Evolutionary conservation across 2,888 invertebrate species (phyloP), one percentile per base, ranked within the genome.

Genomic region (Hemistola chrysoprasaria): DNA sequence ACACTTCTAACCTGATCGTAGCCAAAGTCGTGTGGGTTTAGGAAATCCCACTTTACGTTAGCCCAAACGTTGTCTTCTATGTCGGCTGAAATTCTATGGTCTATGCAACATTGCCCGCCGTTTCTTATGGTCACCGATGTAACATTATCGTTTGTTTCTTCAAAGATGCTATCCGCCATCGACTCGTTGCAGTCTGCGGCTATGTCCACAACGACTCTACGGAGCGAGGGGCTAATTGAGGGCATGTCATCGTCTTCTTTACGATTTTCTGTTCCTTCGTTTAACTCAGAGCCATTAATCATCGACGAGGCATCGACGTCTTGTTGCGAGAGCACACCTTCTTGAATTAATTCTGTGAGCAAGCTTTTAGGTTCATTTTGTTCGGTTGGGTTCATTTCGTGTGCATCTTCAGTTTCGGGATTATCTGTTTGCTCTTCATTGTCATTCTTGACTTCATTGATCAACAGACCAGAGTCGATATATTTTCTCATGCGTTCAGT

Each of bases 401-500:
- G n/a, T n/a, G n/a, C n/a, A n/a, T n/a, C n/a, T n/a, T n/a, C n/a
- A n/a, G n/a, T 69, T 43, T 67, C 64, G 8, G 70, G 63, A n/a
- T 58, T 39, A 9, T 60, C 56, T 21, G 64, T 67, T 36, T 56
- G 42, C 7, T 67, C 63, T 10, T 71, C 69, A 1, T 70, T 68
- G 24, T 71, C 64, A 41, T 59, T 62, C 30, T 69, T 73, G 10
- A 45, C 51, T 45, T 78, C 75, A 38, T 62, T 80, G 20, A 69
- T 70, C n/a, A 89, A 50, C 40, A 89, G 60, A n/a, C 89, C 89
- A 6, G 89, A 88, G 58, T 89, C 89, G 8, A 89, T 81, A 37
- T 89, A 89, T 61, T 86, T 88, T 37, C 80, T 75, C 86, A 89
- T 85, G 11, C 89, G 78, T 62, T 86, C 84, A 9, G 86, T 84